These are phyloP conservation scores for Drosophila sp. DNA, from an alignment of 1,140 invertebrate genomes.

Conservation along the genomic window DNA sequence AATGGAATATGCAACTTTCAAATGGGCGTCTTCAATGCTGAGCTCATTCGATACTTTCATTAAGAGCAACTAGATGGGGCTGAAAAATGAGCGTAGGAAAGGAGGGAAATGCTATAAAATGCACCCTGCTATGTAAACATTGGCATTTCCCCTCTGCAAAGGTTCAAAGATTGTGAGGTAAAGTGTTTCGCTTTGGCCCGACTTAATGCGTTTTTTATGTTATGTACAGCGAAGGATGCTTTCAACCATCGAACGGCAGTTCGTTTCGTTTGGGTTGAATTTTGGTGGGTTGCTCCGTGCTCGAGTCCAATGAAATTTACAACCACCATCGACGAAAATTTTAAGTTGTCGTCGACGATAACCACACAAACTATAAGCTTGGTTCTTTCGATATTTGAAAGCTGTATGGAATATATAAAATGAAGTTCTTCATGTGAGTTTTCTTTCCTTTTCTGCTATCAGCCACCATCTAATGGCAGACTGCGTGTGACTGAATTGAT, in stretches of 20 bases:
- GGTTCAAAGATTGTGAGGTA: constrained; percentile 62
- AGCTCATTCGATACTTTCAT: constrained; percentile 31
- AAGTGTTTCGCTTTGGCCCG: constrained; percentile 64
- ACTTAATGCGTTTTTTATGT: constrained; percentile 77
- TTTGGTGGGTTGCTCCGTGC: constrained; percentile 40
- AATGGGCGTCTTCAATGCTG: constrained; percentile 24
- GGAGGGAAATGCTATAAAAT: constrained; percentile 61
- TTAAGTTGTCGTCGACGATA: constrained; percentile 31
- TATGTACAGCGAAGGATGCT: constrained; percentile 60
- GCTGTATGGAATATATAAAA: no score
- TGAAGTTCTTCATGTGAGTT: no score
- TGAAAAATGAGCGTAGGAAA: constrained; percentile 28
- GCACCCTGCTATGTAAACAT: constrained; percentile 77
- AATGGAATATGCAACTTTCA: constrained; percentile 15
- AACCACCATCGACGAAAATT: constrained; percentile 49
- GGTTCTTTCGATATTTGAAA: neutral
- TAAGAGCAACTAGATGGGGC: constrained; percentile 10
- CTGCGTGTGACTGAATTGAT: neutral
- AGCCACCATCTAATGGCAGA: neutral
- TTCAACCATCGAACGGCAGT: constrained; percentile 60
- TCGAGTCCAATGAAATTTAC: constrained; percentile 41
- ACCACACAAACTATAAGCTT: no score
- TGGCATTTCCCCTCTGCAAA: constrained; percentile 64
- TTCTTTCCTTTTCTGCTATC: neutral
- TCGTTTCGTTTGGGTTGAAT: constrained; percentile 38